phyloP scores from a whole-genome alignment of 1,140 invertebrate species.

The Pteromalus puparum region DNA sequence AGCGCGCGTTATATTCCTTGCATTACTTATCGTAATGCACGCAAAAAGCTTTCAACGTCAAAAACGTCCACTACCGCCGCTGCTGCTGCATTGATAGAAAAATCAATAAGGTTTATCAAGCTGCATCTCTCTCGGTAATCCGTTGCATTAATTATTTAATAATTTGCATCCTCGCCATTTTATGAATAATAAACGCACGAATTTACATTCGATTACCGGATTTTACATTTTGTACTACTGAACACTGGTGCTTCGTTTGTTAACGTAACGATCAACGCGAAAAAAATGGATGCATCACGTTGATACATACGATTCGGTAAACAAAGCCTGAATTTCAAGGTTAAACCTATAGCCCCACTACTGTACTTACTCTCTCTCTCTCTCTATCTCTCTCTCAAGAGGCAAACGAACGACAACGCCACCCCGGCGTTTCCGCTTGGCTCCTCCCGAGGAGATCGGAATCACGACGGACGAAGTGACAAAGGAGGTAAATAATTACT shows the following conservation, averaged over 20 bases:
- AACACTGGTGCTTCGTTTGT: no score
- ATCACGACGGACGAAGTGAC: slow-evolving; percentile 46
- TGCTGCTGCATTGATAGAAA: neutral
- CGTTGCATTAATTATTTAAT: neutral
- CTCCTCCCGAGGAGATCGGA: slow-evolving; percentile 30
- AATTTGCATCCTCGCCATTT: neutral
- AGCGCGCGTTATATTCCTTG: neutral
- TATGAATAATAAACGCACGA: neutral
- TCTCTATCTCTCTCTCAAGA: neutral
- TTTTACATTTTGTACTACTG: no score
- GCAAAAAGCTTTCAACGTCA: neutral
- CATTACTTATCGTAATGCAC: neutral
- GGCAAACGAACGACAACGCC: neutral
- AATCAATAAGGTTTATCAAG: neutral
- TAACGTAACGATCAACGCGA: no score
- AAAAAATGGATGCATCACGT: no score
- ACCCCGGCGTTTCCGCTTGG: neutral
- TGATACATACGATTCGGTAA: no score
- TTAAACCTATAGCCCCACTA: slow-evolving; percentile 6
- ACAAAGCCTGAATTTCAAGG: slow-evolving; percentile 41
- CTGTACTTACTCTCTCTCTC: neutral
- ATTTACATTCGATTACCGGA: neutral
- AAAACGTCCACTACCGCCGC: neutral
- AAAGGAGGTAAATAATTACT: slow-evolving; percentile 54
- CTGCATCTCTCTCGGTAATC: neutral